These are phyloP conservation scores for Cygnus atratus DNA, from an alignment of 2,113 vertebrate species.

Conservation along the genomic window DNA sequence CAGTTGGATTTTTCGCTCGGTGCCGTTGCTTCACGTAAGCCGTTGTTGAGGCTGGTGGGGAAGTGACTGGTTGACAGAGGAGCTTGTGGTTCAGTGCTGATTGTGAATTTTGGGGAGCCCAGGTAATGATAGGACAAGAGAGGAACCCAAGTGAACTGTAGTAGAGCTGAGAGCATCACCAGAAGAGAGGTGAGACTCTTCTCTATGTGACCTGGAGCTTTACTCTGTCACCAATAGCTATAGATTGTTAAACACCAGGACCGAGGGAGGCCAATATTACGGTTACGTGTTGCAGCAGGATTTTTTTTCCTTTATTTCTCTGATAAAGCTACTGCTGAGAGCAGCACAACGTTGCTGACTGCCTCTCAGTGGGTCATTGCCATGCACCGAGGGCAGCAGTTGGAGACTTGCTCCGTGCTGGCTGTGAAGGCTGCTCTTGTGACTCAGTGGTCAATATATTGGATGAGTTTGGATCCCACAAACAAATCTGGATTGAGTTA, in stretches of 20 bases:
- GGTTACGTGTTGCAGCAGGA: neutral
- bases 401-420: neutral
- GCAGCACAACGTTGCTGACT: neutral
- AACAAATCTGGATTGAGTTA: neutral
- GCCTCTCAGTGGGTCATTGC: neutral
- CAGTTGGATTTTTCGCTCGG: neutral
- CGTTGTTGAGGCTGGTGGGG: neutral
- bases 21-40: neutral
- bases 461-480: neutral
- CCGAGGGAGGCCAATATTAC: neutral
- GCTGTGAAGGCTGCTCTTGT: neutral
- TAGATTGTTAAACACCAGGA: neutral
- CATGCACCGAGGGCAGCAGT: neutral
- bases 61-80: neutral
- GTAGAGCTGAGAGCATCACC: neutral
- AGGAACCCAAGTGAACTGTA: neutral
- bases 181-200: neutral
- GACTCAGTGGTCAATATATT: neutral
- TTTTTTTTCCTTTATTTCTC: neutral
- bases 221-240: neutral
- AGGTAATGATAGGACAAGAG: neutral
- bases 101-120: neutral
- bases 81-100: neutral
- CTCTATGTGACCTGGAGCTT: fast-evolving
- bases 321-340: neutral